Conservation (phyloP, 2,888 invertebrate genomes). For the Andrena bucephala region DNA sequence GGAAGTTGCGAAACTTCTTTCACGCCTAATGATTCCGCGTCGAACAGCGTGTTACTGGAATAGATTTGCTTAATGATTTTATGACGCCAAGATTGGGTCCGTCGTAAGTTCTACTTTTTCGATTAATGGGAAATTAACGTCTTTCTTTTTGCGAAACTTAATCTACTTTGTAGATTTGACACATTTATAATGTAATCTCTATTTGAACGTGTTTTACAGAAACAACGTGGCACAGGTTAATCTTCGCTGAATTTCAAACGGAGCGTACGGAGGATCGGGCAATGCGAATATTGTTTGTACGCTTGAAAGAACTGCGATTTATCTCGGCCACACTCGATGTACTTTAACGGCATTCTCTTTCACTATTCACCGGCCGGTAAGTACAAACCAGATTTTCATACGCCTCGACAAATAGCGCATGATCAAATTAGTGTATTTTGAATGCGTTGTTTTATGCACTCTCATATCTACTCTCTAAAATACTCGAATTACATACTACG, state of each 20-base stretch:
- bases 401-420: slow-evolving; percentile 19
- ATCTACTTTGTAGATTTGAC: no score
- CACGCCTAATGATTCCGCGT: no score
- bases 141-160: no score
- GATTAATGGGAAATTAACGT: no score
- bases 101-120: no score
- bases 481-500: background rate
- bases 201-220: background rate
- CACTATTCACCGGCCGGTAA: background rate
- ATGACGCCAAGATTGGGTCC: no score
- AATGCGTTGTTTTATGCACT: background rate
- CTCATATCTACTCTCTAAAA: background rate
- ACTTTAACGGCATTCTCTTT: background rate
- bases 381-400: slow-evolving; percentile 11
- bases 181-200: no score
- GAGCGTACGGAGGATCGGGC: background rate
- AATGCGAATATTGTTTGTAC: slow-evolving; percentile 1
- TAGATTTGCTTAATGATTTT: no score
- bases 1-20: background rate
- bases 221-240: background rate
- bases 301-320: slow-evolving; percentile 11
- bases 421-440: background rate
- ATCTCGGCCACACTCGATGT: background rate
- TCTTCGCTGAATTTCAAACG: background rate
- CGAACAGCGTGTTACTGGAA: no score